Evolutionary conservation across 1,140 invertebrate genomes (phyloP).

Genomic region (Laupala kohalensis): DNA sequence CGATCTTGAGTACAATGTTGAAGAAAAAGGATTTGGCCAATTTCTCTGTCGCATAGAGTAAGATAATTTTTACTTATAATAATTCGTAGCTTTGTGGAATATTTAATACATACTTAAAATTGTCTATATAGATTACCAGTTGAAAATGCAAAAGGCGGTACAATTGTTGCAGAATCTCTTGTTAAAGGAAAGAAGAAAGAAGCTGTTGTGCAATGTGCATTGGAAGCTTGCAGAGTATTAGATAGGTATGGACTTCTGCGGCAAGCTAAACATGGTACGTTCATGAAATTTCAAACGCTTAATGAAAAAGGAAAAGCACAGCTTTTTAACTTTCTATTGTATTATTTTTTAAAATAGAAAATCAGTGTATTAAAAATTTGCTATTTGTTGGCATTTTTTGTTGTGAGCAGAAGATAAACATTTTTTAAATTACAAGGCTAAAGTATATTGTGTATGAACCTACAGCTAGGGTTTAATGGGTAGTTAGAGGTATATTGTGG

Average conservation of each 20-base stretch:
- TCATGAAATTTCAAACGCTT: no score
- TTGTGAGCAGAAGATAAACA: no score
- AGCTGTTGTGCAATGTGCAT: conserved; percentile 78
- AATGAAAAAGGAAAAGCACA: no score
- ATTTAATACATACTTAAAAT: neutral
- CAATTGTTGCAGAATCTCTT: conserved; percentile 67
- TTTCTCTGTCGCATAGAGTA: conserved; percentile 54
- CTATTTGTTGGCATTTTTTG: no score
- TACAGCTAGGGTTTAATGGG: no score
- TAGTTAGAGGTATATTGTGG: no score
- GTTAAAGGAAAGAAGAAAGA: conserved; percentile 92
- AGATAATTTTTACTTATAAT: conserved; percentile 18
- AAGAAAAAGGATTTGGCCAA: conserved; percentile 66
- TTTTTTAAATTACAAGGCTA: no score
- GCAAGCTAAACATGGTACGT: conserved; percentile 58
- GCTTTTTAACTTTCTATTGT: no score
- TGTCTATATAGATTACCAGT: conserved; percentile 51
- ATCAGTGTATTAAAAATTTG: no score
- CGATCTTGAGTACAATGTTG: conserved; percentile 68
- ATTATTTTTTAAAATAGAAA: no score
- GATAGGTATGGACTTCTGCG: conserved; percentile 69
- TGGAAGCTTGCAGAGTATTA: conserved; percentile 86
- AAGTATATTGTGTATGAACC: no score
- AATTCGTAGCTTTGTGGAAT: neutral
- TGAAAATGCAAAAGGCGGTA: conserved; percentile 56